Conservation (phyloP, 2,113 vertebrate genomes). For the Corynorhinus townsendii region DNA sequence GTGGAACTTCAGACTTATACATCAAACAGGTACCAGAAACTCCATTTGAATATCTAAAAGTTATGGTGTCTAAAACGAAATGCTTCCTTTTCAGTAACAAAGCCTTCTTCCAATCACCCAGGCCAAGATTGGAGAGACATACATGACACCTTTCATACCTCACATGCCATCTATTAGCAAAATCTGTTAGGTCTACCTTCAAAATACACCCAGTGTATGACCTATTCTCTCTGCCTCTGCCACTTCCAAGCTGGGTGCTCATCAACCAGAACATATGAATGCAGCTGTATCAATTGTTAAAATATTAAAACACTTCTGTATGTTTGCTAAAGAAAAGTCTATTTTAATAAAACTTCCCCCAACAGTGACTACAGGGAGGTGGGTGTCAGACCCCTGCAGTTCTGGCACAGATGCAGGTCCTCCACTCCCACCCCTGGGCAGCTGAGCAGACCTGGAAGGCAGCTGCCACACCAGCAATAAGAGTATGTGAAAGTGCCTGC, state of each 20-base stretch:
- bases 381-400: background rate
- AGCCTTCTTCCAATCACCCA: background rate
- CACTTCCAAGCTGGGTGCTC: background rate
- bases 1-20: background rate
- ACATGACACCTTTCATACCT: background rate
- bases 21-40: background rate
- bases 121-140: background rate
- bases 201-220: background rate
- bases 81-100: background rate
- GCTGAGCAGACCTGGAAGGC: background rate
- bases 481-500: background rate
- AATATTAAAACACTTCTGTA: background rate
- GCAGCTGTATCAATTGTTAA: background rate
- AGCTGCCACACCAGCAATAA: background rate
- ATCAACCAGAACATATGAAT: background rate
- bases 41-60: background rate
- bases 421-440: accelerated
- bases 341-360: background rate
- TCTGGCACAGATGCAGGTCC: background rate
- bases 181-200: background rate
- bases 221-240: background rate
- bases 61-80: background rate
- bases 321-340: background rate
- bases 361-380: background rate
- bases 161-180: background rate